A percentile compares a stretch with the other conserved stretches of the same genome.
These are phyloP conservation scores for Odontothrips loti DNA, from an alignment of 2,888 invertebrate genomes.

Conservation along the genomic window DNA sequence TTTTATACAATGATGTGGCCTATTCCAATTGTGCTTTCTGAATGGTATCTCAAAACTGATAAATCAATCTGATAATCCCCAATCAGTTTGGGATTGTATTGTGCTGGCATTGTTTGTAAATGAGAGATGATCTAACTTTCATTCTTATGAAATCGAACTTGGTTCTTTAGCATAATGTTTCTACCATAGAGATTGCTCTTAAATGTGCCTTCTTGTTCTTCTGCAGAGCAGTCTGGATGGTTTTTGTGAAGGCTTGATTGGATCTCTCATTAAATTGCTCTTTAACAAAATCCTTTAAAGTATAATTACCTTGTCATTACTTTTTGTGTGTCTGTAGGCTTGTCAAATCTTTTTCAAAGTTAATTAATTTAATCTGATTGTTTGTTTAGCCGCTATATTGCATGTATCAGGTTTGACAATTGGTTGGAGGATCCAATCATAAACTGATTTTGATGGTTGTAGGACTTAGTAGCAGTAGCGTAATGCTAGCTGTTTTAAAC, in stretches of 20 bases:
- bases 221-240: neutral
- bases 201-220: neutral
- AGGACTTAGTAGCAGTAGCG: neutral
- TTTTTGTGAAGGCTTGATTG: neutral
- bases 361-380: neutral
- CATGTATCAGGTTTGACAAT: neutral
- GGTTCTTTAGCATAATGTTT: no score
- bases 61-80: no score
- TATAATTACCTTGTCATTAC: neutral
- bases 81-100: no score
- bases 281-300: neutral
- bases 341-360: neutral
- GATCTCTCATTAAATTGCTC: neutral
- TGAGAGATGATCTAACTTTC: no score
- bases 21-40: no score
- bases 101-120: no score
- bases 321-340: neutral
- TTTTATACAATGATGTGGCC: no score
- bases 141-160: no score
- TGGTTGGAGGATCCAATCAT: neutral
- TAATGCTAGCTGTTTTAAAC: slow-evolving; percentile 13
- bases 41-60: no score
- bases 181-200: no score
- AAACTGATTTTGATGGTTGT: neutral
- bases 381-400: neutral